Evolutionary conservation across 2,797 vertebrate species (phyloP), one percentile per base, ranked within the genome.

Genomic region (Neomorphus geoffroyi): DNA sequence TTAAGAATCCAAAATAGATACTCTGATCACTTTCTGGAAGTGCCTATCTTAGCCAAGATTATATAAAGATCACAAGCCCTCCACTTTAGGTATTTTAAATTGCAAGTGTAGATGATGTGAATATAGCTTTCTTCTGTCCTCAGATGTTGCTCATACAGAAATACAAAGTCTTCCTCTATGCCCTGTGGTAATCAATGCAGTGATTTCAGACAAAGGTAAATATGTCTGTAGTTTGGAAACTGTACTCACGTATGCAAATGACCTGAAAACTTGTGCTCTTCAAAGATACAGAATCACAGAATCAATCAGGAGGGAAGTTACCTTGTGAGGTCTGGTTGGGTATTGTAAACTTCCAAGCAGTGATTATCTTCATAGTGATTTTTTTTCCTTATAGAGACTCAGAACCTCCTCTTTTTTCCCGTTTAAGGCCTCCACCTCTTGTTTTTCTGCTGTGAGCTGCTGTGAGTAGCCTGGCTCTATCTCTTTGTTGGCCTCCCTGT

Each of bases 71-170:
- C 70, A 60, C 32, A 81, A 84, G 43, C 5, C 21, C 16, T 14
- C 92, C 33, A 46, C 64, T 86, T 90, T 14, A 54, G 43, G 54
- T 85, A 87, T 89, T 93, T 94, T 67, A 80, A 91, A 73, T 80
- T 93, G 90, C 92, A 85, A 84, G 62, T 0, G 13, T 35, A 66
- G 74, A 62, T 69, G 35, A 58, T 62, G 24, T 21, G 60, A 66
- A 73, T 79, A 86, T 50, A 93, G 32, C 37, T 84, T 80, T 56
- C 60, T 87, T 82, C 83, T 91, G 67, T 73, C 71, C 78, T 88
- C 61, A 32, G 0, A 0, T 23, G 46, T 64, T 84, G 77, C 86
- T 66, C 41, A 5, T 50, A 80, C 70, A 77, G 84, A 95, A 93
- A 86, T 88, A 93, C 11, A 50, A 35, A 19, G 3, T 61, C 43